Evolutionary conservation across 2,797 vertebrate genomes (phyloP), one percentile per base, ranked within the genome.

Genomic region (Spinus olivaceus): DNA sequence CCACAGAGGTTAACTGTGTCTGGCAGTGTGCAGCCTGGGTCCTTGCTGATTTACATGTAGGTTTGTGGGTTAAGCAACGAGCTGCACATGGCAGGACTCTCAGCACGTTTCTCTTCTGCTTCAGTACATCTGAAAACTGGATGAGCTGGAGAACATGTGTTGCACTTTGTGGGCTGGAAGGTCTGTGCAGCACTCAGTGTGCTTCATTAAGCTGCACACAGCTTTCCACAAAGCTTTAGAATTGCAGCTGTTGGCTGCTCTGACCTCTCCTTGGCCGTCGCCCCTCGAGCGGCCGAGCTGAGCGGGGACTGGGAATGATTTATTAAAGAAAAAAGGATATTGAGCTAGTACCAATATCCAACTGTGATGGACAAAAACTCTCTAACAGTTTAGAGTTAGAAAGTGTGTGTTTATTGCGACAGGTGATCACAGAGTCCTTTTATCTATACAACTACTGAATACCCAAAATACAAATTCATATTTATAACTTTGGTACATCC

Each of bases 121-220:
- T 60, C 85, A 81, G 24, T 69, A 17, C 57, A 1, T 63, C 87
- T 81, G 80, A 83, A 94, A 91, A 72, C 28, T 19, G 69, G 35
- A 46, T 54, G 63, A 47, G 77, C 81, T 76, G 5, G 59, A n/a
- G 82, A 77, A 25, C 5, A 1, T 4, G 2, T 2, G 3, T 50
- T 78, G 73, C 3, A 6, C 66, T 86, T 54, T 84, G 72, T 44
- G 60, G 54, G 51, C 92, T 92, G 81, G 50, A 66, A 51, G 91
- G 81, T 30, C 88, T 47, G 64, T 3, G 14, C 51, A 16, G 88
- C 32, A 1, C 78, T 91, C 30, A 3, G 7, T 72, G 88, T 66
- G 78, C 88, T 89, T 94, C 71, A 44, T 91, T 85, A 80, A 60
- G 67, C 88, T 23, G 44, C 63, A n/a, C 3, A 19, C 63, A 59